Evolutionary conservation across 2,888 invertebrate species (phyloP).

Genomic region (Scaptomyza tumidula): DNA sequence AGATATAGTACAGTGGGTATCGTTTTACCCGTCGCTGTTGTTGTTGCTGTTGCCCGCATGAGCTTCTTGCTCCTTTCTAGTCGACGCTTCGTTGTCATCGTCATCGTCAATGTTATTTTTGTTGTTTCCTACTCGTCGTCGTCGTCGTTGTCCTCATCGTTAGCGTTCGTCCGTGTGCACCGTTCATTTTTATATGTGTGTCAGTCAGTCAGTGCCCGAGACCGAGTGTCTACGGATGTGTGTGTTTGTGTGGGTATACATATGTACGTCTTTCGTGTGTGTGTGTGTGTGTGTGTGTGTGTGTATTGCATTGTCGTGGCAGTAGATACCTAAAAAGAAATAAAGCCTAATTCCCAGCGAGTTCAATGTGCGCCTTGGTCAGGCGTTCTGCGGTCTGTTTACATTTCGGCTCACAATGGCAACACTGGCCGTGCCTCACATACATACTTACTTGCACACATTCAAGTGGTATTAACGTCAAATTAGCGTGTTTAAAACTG

Average conservation of each 20-base stretch:
- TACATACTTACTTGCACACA: neutral
- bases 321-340: slow-evolving; percentile 74
- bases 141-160: slow-evolving; percentile 32
- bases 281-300: slow-evolving; percentile 8
- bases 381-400: slow-evolving; percentile 59
- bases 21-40: slow-evolving; percentile 35
- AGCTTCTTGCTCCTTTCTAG: slow-evolving; percentile 40
- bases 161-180: slow-evolving; percentile 39
- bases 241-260: slow-evolving; percentile 21
- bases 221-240: slow-evolving; percentile 18
- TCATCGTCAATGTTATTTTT: slow-evolving; percentile 79
- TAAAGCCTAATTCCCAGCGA: slow-evolving; percentile 57
- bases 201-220: slow-evolving; percentile 76
- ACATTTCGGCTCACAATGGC: slow-evolving; percentile 52
- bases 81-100: slow-evolving; percentile 61
- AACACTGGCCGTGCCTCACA: slow-evolving; percentile 31
- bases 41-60: slow-evolving; percentile 28
- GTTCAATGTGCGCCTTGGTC: slow-evolving; percentile 69
- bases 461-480: slow-evolving; percentile 14
- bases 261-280: slow-evolving; percentile 18
- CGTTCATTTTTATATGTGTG: slow-evolving; percentile 70
- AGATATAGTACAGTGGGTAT: slow-evolving; percentile 68
- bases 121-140: slow-evolving; percentile 67
- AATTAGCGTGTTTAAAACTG: slow-evolving; percentile 53
- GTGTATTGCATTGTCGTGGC: slow-evolving; percentile 15